These are phyloP conservation scores for Macrotrachela quadricornifera DNA, from an alignment of 1,140 invertebrate species.

Conservation along the genomic window DNA sequence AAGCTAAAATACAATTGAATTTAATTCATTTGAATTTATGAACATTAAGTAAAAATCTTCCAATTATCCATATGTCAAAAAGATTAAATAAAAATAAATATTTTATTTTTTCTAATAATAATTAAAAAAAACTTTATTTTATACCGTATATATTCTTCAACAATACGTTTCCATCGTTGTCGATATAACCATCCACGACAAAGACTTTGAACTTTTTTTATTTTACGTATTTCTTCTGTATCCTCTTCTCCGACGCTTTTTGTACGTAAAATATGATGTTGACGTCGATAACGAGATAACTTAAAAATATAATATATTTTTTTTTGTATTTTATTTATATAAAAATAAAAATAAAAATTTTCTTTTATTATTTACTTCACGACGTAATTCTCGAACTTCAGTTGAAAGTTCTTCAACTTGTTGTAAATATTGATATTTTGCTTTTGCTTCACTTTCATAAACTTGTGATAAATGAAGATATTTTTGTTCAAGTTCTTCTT, in stretches of 20 bases:
- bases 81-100: too few relatives aligned
- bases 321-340: neutral
- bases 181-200: slow-evolving; percentile 78
- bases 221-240: slow-evolving; percentile 47
- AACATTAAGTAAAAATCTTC: too few relatives aligned
- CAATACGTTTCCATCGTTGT: slow-evolving; percentile 79
- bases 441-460: slow-evolving; percentile 70
- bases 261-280: neutral
- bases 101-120: too few relatives aligned
- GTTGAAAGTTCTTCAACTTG: slow-evolving; percentile 70
- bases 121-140: too few relatives aligned
- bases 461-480: slow-evolving; percentile 73
- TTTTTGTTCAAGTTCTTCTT: slow-evolving; percentile 76
- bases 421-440: slow-evolving; percentile 75
- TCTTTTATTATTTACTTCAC: slow-evolving; percentile 42
- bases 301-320: neutral
- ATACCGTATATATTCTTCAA: slow-evolving; percentile 59
- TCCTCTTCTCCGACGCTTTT: slow-evolving; percentile 36
- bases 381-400: slow-evolving; percentile 67
- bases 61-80: too few relatives aligned
- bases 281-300: neutral
- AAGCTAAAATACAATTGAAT: too few relatives aligned
- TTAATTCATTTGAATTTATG: too few relatives aligned
- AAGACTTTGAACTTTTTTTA: slow-evolving; percentile 78
- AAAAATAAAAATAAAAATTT: too few relatives aligned